These are phyloP conservation scores for Beris chalybata DNA, from an alignment of 2,888 invertebrate genomes.

Conservation along the genomic window DNA sequence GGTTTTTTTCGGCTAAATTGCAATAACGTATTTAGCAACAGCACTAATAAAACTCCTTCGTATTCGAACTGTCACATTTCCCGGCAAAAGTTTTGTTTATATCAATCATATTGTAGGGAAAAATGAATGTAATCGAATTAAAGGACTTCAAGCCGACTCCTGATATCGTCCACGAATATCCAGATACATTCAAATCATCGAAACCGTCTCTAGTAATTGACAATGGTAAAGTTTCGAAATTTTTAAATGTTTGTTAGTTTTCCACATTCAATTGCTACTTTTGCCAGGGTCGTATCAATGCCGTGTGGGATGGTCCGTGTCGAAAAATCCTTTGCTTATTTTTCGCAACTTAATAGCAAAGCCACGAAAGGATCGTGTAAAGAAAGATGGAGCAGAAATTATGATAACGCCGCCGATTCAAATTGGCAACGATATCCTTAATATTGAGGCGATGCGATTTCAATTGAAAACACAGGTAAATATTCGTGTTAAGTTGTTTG, in stretches of 20 bases:
- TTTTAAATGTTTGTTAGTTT: not conserved
- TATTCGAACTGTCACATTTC: not conserved
- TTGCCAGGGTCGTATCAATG: constrained; percentile 51
- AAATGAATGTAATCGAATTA: constrained; percentile 67
- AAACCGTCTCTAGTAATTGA: constrained; percentile 80
- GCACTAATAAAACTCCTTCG: too few species aligned
- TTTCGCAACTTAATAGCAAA: constrained; percentile 92
- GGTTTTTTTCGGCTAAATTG: too few species aligned
- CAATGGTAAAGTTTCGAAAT: constrained; percentile 66
- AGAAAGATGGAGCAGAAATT: constrained; percentile 73
- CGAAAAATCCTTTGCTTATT: constrained; percentile 72
- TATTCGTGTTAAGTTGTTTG: not conserved
- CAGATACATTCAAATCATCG: constrained; percentile 62
- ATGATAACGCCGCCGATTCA: constrained; percentile 69
- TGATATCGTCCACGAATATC: constrained; percentile 74
- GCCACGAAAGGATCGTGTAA: constrained; percentile 82
- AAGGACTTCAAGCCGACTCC: constrained; percentile 74
- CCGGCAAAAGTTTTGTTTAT: not conserved
- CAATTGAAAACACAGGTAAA: constrained; percentile 52
- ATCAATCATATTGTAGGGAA: not conserved
- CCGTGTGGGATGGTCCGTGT: constrained; percentile 85
- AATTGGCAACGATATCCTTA: constrained; percentile 91
- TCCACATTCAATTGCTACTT: not conserved
- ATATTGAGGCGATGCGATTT: constrained; percentile 75
- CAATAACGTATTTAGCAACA: too few species aligned